Evolutionary conservation across 2,113 vertebrate genomes (phyloP).

Genomic region (Clarias macrocephalus): DNA sequence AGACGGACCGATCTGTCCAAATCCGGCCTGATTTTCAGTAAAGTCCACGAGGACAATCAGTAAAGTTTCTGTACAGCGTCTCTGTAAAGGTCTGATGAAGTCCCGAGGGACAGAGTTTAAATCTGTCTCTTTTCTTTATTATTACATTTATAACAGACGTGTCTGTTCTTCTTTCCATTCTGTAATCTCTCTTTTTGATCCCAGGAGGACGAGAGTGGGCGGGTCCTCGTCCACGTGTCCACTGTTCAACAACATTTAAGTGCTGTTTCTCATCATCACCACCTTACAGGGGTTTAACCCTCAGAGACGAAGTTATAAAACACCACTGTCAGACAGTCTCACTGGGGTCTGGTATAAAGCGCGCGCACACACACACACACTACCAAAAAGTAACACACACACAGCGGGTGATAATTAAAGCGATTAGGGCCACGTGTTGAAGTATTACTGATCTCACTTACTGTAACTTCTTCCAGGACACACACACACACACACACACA

Average conservation of each 20-base stretch:
- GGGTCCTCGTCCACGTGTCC: too few relatives aligned
- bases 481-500: too few relatives aligned
- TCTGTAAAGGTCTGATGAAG: background rate
- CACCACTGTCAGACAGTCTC: background rate
- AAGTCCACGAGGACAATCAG: background rate
- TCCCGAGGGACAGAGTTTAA: conserved; percentile 55
- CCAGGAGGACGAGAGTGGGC: too few relatives aligned
- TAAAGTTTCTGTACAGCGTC: too few relatives aligned
- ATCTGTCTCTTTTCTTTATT: conserved; percentile 77
- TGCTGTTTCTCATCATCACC: background rate
- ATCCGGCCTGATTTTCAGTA: background rate
- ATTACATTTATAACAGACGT: conserved; percentile 70
- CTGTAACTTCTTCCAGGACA: background rate
- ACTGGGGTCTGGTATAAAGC: background rate
- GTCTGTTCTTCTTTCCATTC: background rate
- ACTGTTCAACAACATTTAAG: background rate
- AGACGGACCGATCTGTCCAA: too few relatives aligned
- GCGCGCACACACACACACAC: background rate
- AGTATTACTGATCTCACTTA: background rate
- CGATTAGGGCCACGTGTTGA: background rate
- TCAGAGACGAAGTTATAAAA: background rate
- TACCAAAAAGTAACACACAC: background rate
- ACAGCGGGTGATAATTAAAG: too few relatives aligned
- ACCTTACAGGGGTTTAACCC: background rate
- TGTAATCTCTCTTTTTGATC: conserved; percentile 32